Conservation (phyloP, 1,140 invertebrate genomes). For the Ceratoteleas bidentatus region DNA sequence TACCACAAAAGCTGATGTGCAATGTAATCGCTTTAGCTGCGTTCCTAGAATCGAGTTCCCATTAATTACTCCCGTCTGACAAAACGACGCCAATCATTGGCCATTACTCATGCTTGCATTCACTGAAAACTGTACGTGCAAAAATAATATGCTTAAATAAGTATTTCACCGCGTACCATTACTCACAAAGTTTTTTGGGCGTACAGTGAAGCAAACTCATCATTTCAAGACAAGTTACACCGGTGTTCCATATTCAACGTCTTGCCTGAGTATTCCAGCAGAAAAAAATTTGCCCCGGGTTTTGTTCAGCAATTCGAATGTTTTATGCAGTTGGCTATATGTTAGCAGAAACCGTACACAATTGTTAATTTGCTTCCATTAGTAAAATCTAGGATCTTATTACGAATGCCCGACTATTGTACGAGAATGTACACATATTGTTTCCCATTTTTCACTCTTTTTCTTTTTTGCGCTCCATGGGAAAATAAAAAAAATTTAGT, state of each 20-base stretch:
- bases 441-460: too few relatives aligned
- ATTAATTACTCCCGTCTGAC: constrained; percentile 7
- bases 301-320: constrained; percentile 12
- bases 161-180: constrained; percentile 4
- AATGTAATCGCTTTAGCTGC: constrained; percentile 12
- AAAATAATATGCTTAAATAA: constrained; percentile 15
- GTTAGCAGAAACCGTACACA: constrained; percentile 13
- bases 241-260: constrained; percentile 32
- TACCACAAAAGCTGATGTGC: constrained; percentile 4
- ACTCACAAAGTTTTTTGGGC: constrained; percentile 10
- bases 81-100: neutral
- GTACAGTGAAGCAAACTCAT: constrained; percentile 12
- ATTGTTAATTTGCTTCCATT: constrained; percentile 21
- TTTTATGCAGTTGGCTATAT: constrained; percentile 15
- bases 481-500: too few relatives aligned
- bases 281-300: constrained; percentile 16
- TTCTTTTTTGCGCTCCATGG: too few relatives aligned
- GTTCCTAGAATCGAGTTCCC: constrained; percentile 2
- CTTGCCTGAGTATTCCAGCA: neutral
- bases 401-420: too few relatives aligned
- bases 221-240: constrained; percentile 15
- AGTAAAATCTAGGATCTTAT: constrained; percentile 6
- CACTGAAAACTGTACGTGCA: neutral
- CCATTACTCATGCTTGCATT: neutral
- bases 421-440: too few relatives aligned